phyloP scores from a whole-genome alignment of 2,797 vertebrate species.

The Perodicticus potto region DNA sequence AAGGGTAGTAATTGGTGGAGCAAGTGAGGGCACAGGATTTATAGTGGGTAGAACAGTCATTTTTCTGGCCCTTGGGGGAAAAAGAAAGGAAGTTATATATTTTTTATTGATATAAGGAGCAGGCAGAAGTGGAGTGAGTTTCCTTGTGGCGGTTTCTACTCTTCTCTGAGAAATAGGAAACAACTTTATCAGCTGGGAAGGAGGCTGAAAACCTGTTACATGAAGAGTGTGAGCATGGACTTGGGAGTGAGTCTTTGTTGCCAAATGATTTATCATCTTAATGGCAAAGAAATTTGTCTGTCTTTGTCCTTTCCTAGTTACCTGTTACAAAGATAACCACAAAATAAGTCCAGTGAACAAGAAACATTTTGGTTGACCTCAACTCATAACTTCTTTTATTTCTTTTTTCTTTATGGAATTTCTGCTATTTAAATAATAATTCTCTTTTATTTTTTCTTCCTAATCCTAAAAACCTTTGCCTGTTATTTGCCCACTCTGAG shows the following conservation, averaged over 20 bases:
- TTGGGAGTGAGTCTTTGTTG: not conserved
- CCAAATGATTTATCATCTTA: not conserved
- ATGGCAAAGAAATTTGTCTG: not conserved
- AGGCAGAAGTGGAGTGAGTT: not conserved
- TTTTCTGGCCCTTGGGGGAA: not conserved
- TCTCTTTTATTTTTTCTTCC: not conserved
- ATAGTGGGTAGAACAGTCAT: not conserved
- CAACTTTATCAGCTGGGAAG: not conserved
- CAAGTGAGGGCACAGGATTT: not conserved
- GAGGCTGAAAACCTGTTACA: not conserved
- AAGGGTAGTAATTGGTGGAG: not conserved
- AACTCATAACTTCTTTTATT: not conserved
- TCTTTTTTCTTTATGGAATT: not conserved
- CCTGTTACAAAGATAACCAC: not conserved
- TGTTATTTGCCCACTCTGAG: not conserved
- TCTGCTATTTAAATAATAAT: not conserved
- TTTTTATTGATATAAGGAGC: not conserved
- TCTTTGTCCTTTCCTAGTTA: not conserved
- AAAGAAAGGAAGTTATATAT: not conserved
- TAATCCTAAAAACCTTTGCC: not conserved
- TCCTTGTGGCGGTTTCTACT: not conserved
- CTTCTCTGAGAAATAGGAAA: not conserved
- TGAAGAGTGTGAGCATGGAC: not conserved
- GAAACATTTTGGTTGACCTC: not conserved
- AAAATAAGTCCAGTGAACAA: not conserved